Percentiles rank a stretch among this genome's conserved stretches.
These are phyloP conservation scores for Macquaria ambigua DNA, from an alignment of 2,113 vertebrate species.

Conservation along the genomic window DNA sequence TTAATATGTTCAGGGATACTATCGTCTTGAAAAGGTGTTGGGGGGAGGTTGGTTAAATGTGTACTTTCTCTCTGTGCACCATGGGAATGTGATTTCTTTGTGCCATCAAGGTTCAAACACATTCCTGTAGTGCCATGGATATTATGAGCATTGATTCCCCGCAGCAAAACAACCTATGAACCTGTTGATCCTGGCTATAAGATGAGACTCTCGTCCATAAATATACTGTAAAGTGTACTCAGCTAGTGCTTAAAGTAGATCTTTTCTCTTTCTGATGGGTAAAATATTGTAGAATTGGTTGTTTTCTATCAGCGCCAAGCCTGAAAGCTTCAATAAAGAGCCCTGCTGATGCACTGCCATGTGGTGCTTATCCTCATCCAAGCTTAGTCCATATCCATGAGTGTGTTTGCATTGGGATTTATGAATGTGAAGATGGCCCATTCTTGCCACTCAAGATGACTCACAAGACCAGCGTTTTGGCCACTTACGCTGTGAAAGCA, in stretches of 20 bases:
- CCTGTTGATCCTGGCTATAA: constrained; percentile 42
- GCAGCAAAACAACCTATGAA: constrained; percentile 65
- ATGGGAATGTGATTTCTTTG: constrained; percentile 82
- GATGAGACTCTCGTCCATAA: background rate
- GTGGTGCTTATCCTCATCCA: constrained; percentile 50
- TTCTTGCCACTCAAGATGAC: constrained; percentile 89
- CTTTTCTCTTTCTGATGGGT: background rate
- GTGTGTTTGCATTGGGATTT: constrained; percentile 80
- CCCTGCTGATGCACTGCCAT: constrained; percentile 44
- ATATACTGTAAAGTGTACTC: constrained; percentile 17
- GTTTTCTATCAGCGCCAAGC: background rate
- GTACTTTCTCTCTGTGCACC: constrained; percentile 72
- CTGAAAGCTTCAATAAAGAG: constrained; percentile 13
- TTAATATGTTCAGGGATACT: constrained; percentile 82
- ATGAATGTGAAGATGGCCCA: constrained; percentile 88
- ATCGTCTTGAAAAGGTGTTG: constrained; percentile 79
- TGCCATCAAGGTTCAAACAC: constrained; percentile 79
- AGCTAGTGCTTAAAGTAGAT: background rate
- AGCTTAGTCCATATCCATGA: constrained; percentile 71
- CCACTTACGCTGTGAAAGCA: constrained; percentile 90
- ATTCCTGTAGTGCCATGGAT: constrained; percentile 78
- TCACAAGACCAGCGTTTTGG: constrained; percentile 90
- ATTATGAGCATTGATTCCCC: constrained; percentile 58
- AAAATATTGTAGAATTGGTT: background rate
- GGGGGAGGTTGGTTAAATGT: constrained; percentile 76